Evolutionary conservation across 2,797 vertebrate species (phyloP).

Genomic region (Clamator glandarius): DNA sequence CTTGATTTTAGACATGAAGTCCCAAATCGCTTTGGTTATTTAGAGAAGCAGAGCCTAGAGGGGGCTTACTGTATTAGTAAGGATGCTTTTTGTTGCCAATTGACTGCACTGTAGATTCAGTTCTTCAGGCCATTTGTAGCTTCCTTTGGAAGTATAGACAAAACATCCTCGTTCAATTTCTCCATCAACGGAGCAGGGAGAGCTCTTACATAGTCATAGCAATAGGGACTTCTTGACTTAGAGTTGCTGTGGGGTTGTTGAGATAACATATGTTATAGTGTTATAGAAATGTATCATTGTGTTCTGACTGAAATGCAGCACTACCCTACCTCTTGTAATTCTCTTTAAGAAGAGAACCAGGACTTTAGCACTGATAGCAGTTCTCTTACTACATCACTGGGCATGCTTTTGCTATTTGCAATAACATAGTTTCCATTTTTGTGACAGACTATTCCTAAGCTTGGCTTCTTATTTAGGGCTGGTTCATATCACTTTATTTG

Average conservation of each 20-base stretch:
- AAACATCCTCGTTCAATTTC: not conserved
- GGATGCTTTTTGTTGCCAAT: not conserved
- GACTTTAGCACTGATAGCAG: not conserved
- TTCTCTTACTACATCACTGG: not conserved
- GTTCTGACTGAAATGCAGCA: not conserved
- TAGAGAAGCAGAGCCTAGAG: not conserved
- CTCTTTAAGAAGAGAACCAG: not conserved
- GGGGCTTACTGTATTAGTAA: not conserved
- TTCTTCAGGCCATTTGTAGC: not conserved
- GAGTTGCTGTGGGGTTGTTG: not conserved
- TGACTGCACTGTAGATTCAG: not conserved
- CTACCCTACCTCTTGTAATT: not conserved
- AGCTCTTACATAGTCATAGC: not conserved
- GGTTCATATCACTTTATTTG: constrained; percentile 53
- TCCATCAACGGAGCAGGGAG: not conserved
- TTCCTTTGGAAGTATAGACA: not conserved
- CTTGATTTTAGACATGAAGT: not conserved
- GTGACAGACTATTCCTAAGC: constrained; percentile 44
- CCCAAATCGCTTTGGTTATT: not conserved
- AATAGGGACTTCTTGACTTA: not conserved
- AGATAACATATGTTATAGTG: not conserved
- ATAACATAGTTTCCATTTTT: constrained; percentile 55
- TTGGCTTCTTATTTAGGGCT: constrained; percentile 47
- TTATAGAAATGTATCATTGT: not conserved
- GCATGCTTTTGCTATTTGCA: constrained; percentile 5